Percentiles rank a stretch among this genome's conserved stretches.
phyloP scores from a whole-genome alignment of 1,140 invertebrate species.

The Drosophila equinoxialis region DNA sequence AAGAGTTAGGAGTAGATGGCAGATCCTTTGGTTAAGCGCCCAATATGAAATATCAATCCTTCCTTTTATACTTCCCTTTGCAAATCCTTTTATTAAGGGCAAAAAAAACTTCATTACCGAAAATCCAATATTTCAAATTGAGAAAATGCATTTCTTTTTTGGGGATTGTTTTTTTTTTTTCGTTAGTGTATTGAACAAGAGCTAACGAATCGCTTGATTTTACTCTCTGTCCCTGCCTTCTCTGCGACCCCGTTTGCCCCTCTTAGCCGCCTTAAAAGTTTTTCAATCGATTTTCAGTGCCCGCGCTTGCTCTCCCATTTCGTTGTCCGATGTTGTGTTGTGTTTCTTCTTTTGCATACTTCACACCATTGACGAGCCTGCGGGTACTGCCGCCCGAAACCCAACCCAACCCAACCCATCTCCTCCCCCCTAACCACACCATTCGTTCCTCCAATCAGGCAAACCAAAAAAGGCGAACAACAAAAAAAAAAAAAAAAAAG shows the following conservation, averaged over 20 bases:
- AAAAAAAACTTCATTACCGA: no score
- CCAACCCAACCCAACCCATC: background rate
- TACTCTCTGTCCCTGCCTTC: background rate
- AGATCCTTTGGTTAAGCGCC: no score
- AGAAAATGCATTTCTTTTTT: no score
- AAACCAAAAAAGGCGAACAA: slow-evolving; percentile 33
- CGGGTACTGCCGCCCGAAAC: slow-evolving; percentile 9
- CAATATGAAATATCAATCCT: no score
- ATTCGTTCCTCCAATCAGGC: slow-evolving; percentile 37
- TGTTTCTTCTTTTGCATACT: slow-evolving; percentile 51
- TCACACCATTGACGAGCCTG: slow-evolving; percentile 56
- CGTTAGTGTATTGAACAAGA: slow-evolving; percentile 23
- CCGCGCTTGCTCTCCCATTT: slow-evolving; percentile 16
- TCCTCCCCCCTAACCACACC: slow-evolving; percentile 1
- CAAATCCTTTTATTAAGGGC: no score
- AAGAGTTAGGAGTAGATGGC: no score
- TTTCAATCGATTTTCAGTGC: slow-evolving; percentile 55
- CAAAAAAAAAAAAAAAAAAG: background rate
- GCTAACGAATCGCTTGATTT: slow-evolving; percentile 59
- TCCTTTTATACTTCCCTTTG: no score
- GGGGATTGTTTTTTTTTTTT: background rate
- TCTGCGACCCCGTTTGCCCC: background rate
- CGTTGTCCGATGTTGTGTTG: slow-evolving; percentile 6
- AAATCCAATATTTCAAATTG: no score
- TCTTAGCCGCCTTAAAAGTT: slow-evolving; percentile 31